Percentiles rank a stretch among this genome's conserved stretches.
Conservation (phyloP, 1,140 invertebrate species). For the Drosophila littoralis region DNA sequence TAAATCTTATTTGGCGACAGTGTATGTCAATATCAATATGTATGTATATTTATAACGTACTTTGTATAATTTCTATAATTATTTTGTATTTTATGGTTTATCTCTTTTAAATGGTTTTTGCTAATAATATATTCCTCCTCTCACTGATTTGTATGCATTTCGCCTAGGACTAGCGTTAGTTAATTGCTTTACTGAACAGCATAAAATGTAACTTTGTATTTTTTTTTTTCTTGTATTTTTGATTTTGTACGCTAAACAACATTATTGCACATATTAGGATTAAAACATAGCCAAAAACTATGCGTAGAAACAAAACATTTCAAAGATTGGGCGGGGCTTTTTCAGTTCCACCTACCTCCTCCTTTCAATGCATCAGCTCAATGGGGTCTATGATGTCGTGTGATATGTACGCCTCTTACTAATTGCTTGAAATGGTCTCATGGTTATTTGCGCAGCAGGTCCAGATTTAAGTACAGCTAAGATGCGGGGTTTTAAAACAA, state of each 20-base stretch:
- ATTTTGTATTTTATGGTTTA: slow-evolving; percentile 57
- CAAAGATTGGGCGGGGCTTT: slow-evolving; percentile 18
- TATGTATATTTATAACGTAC: slow-evolving; percentile 56
- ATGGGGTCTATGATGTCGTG: slow-evolving; percentile 26
- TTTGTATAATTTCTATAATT: slow-evolving; percentile 60
- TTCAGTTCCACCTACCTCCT: slow-evolving; percentile 1
- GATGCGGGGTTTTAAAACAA: slow-evolving; percentile 53
- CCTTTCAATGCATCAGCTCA: neutral
- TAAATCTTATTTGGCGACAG: neutral
- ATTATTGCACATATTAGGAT: slow-evolving; percentile 75
- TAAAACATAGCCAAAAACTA: slow-evolving; percentile 46
- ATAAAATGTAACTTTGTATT: slow-evolving; percentile 69
- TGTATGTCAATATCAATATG: slow-evolving; percentile 44
- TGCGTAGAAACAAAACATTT: slow-evolving; percentile 39
- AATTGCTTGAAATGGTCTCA: slow-evolving; percentile 40
- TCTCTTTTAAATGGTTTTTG: slow-evolving; percentile 26
- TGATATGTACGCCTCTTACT: slow-evolving; percentile 51
- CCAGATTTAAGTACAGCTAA: slow-evolving; percentile 7
- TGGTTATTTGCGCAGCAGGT: neutral
- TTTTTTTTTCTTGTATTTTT: slow-evolving; percentile 25
- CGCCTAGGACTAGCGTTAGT: slow-evolving; percentile 61
- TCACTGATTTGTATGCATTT: slow-evolving; percentile 36
- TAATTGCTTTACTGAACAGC: slow-evolving; percentile 70
- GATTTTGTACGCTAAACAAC: slow-evolving; percentile 61
- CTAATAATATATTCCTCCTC: slow-evolving; percentile 26